Percentiles rank a stretch among this genome's conserved stretches.
These are phyloP conservation scores for Anguilla obscura DNA, from an alignment of 2,797 vertebrate genomes.

Conservation along the genomic window DNA sequence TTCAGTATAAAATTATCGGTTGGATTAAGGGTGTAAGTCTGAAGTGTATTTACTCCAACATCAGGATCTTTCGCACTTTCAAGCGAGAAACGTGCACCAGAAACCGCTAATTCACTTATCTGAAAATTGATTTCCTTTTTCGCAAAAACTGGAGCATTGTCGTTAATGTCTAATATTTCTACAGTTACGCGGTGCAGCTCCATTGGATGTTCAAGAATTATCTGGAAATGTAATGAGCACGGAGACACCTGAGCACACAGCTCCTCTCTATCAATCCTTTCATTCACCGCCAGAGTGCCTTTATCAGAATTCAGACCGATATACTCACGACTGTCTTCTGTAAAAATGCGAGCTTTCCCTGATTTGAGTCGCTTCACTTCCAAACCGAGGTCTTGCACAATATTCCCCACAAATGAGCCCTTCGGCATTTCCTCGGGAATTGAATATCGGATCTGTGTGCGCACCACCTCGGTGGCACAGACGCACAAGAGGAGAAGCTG, in stretches of 20 bases:
- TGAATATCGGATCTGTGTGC: conserved; percentile 58
- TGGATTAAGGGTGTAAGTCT: conserved; percentile 54
- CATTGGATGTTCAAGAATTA: conserved; percentile 62
- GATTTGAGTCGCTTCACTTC: conserved; percentile 47
- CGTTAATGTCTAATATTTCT: conserved; percentile 63
- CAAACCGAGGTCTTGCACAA: conserved; percentile 60
- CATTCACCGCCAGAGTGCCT: conserved; percentile 57
- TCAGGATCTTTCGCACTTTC: conserved; percentile 58
- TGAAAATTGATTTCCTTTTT: conserved; percentile 39
- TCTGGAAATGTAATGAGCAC: conserved; percentile 57
- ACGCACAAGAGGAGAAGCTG: background rate
- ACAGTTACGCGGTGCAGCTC: conserved; percentile 54
- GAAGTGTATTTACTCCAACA: conserved; percentile 53
- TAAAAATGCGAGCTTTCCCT: conserved; percentile 59
- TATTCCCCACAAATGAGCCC: conserved; percentile 58
- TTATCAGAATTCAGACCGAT: conserved; percentile 57
- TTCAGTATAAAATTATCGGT: conserved; percentile 55
- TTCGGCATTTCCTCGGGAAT: conserved; percentile 59
- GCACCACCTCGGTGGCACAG: background rate
- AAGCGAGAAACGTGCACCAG: conserved; percentile 48
- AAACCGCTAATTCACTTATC: conserved; percentile 40
- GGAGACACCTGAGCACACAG: conserved; percentile 45
- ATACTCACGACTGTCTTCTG: conserved; percentile 54
- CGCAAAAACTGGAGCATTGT: conserved; percentile 57
- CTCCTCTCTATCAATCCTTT: conserved; percentile 59